Evolutionary conservation across 2,888 invertebrate species (phyloP), one percentile per base, ranked within the genome.

Genomic region (Tetranychus piercei): DNA sequence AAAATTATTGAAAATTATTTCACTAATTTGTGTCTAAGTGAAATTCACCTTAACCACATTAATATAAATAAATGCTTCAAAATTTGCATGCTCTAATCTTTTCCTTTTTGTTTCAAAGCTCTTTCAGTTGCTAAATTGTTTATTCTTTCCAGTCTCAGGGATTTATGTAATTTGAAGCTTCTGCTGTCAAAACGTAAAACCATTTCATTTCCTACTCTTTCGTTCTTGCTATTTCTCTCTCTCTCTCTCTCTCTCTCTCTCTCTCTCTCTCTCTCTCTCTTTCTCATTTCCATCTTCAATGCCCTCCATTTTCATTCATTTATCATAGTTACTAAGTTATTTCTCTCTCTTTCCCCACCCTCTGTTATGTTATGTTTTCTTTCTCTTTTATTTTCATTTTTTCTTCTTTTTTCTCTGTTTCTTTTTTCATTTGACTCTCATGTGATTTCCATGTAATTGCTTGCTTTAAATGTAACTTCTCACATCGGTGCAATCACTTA

Each of bases 191-290:
- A 34, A 34, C 34, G 34, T 55, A 55, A 55, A 15, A 9, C 15
- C 55, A 18, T 23, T 69, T 69, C 69, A 23, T 69, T 55, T 55
- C 55, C 55, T 55, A 55, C 55, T 22, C 23, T 69, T 11, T 69
- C 23, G 9, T n/a, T 69, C 55, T 55, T 15, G 1, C 4, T 45
- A 1, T 1, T 7, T 55, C 55, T 55, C 15, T 55, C 55, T 55
- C n/a, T 69, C 69, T 69, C 69, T 18, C n/a, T 55, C 55, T 45
- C 6, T 45, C 9, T 45, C 9, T 8, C 6, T 67, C 15, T 8
- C 67, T 67, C 67, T 67, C 67, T 67, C 67, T 67, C 15, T 22
- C 67, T 67, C 45, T 45, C 9, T 45, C 45, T 45, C 6, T 45
- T 45, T 8, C 45, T 55, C 15, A 15, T 55, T 15, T 55, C 55